phyloP scores from a whole-genome alignment of 2,888 invertebrate species.

The Drosophila rubida region DNA sequence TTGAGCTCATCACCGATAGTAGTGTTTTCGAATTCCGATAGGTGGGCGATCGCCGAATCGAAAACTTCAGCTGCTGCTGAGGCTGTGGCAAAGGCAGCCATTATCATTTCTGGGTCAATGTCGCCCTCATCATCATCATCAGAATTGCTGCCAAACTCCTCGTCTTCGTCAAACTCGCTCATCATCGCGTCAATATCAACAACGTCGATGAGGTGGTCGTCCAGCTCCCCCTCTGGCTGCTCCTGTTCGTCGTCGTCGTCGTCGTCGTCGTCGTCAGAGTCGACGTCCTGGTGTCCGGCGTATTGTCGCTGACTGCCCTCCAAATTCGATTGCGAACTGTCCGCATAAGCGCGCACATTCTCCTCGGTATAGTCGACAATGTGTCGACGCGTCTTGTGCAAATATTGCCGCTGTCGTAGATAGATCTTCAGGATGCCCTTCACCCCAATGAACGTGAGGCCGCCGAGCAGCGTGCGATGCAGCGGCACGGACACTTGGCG shows the following conservation, averaged over 20 bases:
- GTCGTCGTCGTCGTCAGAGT: not conserved
- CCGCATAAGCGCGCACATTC: conserved; percentile 71
- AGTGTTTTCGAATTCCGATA: no score
- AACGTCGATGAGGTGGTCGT: no score
- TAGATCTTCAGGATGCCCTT: conserved; percentile 98
- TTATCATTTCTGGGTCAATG: not conserved
- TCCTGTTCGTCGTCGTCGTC: not conserved
- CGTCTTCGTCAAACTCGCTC: no score
- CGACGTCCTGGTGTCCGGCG: conserved; percentile 25
- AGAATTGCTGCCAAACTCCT: no score
- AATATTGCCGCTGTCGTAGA: conserved; percentile 96
- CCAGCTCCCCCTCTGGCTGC: not conserved
- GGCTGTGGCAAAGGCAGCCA: not conserved
- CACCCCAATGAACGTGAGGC: conserved; percentile 94
- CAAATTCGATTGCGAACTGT: not conserved
- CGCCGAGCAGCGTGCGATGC: conserved; percentile 95
- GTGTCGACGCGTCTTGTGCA: conserved; percentile 93
- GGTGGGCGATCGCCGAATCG: not conserved
- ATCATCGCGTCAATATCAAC: no score
- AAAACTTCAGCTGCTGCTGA: not conserved
- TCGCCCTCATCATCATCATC: no score
- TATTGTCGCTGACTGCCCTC: conserved; percentile 9
- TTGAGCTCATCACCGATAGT: no score
- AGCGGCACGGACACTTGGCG: conserved; percentile 94
- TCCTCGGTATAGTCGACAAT: conserved; percentile 93